Conservation (phyloP, 1,140 invertebrate species). For the Orius laevigatus region DNA sequence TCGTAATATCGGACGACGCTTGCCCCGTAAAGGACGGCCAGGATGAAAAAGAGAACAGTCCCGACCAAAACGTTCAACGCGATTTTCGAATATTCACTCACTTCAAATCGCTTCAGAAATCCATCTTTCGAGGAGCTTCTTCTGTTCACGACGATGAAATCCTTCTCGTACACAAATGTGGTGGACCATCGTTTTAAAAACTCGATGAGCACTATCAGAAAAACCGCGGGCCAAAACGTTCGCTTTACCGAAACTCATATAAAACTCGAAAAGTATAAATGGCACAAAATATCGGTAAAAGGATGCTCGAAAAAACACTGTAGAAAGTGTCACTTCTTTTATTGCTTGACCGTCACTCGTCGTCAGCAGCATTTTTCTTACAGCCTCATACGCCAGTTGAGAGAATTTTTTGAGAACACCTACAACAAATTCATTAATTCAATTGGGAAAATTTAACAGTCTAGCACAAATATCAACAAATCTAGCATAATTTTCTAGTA, state of each 20-base stretch:
- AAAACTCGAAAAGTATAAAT: constrained; percentile 3
- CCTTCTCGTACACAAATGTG: constrained; percentile 13
- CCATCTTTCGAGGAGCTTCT: constrained; percentile 3
- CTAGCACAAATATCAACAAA: too few relatives aligned
- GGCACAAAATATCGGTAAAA: neutral
- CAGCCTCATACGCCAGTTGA: too few relatives aligned
- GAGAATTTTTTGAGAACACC: too few relatives aligned
- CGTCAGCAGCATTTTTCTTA: constrained; percentile 3
- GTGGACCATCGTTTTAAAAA: constrained; percentile 11
- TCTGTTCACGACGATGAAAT: constrained; percentile 10
- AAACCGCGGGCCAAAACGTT: constrained; percentile 10
- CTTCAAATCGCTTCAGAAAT: constrained; percentile 12
- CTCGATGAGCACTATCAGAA: constrained; percentile 12
- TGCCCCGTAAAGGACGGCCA: constrained; percentile 59
- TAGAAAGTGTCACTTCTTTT: constrained; percentile 10
- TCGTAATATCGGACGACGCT: constrained; percentile 43
- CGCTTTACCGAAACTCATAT: constrained; percentile 5
- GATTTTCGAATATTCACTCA: constrained; percentile 8
- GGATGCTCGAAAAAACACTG: constrained; percentile 9
- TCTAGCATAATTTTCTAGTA: too few relatives aligned
- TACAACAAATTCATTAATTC: too few relatives aligned
- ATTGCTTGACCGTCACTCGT: constrained; percentile 5
- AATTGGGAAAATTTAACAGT: too few relatives aligned
- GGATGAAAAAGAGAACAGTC: constrained; percentile 35
- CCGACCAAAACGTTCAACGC: constrained; percentile 3